Conservation (phyloP, 2,113 vertebrate species). For the Ciconia stormi region DNA sequence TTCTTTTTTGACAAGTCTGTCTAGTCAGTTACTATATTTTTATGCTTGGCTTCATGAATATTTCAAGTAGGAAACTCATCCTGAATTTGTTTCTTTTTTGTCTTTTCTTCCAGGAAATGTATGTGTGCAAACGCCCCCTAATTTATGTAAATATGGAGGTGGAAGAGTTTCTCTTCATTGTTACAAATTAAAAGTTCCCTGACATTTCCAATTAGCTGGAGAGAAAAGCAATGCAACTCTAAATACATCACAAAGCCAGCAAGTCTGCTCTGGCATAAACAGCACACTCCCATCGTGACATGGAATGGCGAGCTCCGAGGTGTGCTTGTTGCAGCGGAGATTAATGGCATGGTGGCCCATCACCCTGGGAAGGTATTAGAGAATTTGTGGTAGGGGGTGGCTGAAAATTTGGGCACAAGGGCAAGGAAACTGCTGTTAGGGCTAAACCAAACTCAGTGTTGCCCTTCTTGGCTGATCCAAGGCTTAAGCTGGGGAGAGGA, state of each 20-base stretch:
- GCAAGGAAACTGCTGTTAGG: neutral
- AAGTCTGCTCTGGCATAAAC: neutral
- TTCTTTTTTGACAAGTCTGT: neutral
- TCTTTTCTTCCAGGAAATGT: slow-evolving; percentile 24
- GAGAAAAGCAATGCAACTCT: neutral
- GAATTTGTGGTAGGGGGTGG: neutral
- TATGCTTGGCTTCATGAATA: slow-evolving; percentile 37
- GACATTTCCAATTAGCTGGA: slow-evolving; percentile 51
- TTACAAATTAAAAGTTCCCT: slow-evolving; percentile 50
- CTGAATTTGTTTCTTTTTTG: slow-evolving; percentile 10
- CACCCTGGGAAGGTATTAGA: neutral
- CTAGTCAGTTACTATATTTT: neutral
- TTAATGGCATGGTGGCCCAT: neutral
- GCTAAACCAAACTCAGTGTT: neutral
- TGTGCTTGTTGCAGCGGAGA: neutral
- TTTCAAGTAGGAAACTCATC: slow-evolving; percentile 38
- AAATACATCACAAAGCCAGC: neutral
- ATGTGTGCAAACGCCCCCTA: slow-evolving; percentile 39
- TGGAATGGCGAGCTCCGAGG: fast-evolving
- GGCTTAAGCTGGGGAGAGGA: neutral
- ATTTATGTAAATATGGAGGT: slow-evolving; percentile 41
- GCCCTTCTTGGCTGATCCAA: neutral
- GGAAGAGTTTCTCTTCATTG: neutral
- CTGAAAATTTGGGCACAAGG: neutral
- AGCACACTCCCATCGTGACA: neutral